Evolutionary conservation across 2,888 invertebrate genomes (phyloP), one percentile per base, ranked within the genome.

Genomic region (Aphodius sticticus): DNA sequence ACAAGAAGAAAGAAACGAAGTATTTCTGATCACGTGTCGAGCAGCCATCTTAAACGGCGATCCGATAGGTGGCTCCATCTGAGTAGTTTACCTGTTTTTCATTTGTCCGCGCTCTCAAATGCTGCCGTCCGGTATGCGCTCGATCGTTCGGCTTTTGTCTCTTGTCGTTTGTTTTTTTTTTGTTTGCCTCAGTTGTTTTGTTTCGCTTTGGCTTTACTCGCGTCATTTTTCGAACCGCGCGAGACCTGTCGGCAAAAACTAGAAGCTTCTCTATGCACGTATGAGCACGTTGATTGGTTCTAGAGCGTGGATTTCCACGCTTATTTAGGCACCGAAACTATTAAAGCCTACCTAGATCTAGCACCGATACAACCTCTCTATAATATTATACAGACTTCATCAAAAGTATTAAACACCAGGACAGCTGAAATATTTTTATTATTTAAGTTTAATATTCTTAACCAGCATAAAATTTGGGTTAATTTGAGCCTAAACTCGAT

Each of bases 21-120:
- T 26, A 36, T 72, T 72, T 72, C 72, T 72, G 72, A 36, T 72
- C 72, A 72, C 72, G 72, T 72, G 72, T 72, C 72, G 35, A 14
- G 36, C 72, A 26, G 72, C 72, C 72, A 72, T 72, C 72, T 72
- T 72, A 72, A 72, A 72, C 16, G 72, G 36, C 72, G 26, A 35
- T 36, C 14, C 35, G 6, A 36, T 16, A 26, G 72, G 16, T 26
- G 26, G 35, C 36, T 70, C 70, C 70, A 70, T 70, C 70, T 70
- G 26, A 16, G 26, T n/a, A 36, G 26, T 72, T 72, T 72, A 72
- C 72, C 72, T 72, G 72, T 72, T 72, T 72, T 72, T 72, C 72
- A 36, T 26, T 72, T 72, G 72, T 72, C 72, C 53, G 53, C 53
- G 53, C 53, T 53, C 53, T 53, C 53, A 53, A 53, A 53, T 53